Evolutionary conservation across 2,113 vertebrate genomes (phyloP), one percentile per base, ranked within the genome.

Genomic region (Pangasianodon gigas): DNA sequence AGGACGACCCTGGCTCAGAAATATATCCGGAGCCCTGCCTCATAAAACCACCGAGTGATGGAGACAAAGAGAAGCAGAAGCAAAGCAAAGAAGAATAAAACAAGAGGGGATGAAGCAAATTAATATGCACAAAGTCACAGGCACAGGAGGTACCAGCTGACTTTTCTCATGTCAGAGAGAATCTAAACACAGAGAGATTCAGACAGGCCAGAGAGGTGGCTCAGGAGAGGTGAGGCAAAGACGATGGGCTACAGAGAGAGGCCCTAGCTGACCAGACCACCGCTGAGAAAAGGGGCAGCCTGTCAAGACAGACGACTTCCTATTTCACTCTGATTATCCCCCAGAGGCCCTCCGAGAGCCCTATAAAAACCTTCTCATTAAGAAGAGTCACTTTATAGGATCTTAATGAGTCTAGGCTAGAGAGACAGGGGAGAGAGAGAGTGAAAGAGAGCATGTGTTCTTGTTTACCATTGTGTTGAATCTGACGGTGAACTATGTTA

Each of bases 251-350:
- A 87, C 60, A 85, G 90, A 87, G 29, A 60, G 86, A 65, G 88
- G 91, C 85, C 88, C 90, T 96, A 94, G 95, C 96, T 96, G 94
- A 95, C 93, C 92, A 94, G 97, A 97, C 97, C 97, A 97, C 97
- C 97, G 94, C 96, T 96, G 97, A 97, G 96, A 94, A 94, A 96
- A 95, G 95, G 94, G 87, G 94, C 95, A 95, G 95, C 95, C 96
- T 96, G 97, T 97, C 97, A 97, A 97, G 97, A 97, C 96, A 97
- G 97, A 98, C 96, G 95, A 97, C 98, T 98, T 99, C 97, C 97
- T 97, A 97, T 96, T 96, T 94, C 94, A 94, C 94, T 95, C 94
- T 95, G 95, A 95, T 95, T 95, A 94, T 95, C 94, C 95, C 95
- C 95, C 90, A 41, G 92, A 94, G 95, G 94, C 93, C 91, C 58